Base-by-base conservation (phyloP, 2,888 invertebrate species). In the Malthinus seriepunctatus region DNA sequence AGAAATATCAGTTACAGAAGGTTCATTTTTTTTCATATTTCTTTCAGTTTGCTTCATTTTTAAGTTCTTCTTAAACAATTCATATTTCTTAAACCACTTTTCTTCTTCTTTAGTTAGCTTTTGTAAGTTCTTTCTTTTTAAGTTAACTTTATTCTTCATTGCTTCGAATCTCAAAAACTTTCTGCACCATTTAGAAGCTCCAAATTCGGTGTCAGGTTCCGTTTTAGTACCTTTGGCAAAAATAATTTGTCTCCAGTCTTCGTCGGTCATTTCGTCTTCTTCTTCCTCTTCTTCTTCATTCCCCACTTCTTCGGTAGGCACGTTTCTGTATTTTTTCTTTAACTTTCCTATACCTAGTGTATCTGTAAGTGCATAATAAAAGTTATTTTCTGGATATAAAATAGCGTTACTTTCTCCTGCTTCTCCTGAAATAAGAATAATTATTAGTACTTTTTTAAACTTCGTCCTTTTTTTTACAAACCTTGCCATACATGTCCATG, bases 401-500 rank as follows among this genome's bases (percentile, higher is more conserved):
- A 73, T 42, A 0, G 69, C 70, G 1, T 64, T 45, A 9, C 70
- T 65, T 31, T 65, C 61, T 8, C 61, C 61, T 1, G 73, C 73
- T 10, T 31, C 14, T 23, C 59, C 59, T 59, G 31, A 32, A 47
- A 47, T 35, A 14, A 45, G 9, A 33, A 9, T 8, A 34, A 33
- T 55, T n/a, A n/a, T 23, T 23, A 23, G 3, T 3, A 23, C 23
- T 23, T 23, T 23, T 5, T 23, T 3, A 32, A 35, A 34, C 32
- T 10, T 1, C n/a, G n/a, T n/a, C n/a, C n/a, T n/a, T n/a, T n/a
- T n/a, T n/a, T n/a, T n/a, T n/a, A n/a, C n/a, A 15, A 39, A 39
- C 84, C 84, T 50, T 79, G 69, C 86, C 87, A 87, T 1, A 71
- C 67, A 51, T 81, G 81, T 0, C 81, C 82, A 55, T 83, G 81